phyloP scores from a whole-genome alignment of 2,797 vertebrate species.

The Benthosema pterotum region DNA sequence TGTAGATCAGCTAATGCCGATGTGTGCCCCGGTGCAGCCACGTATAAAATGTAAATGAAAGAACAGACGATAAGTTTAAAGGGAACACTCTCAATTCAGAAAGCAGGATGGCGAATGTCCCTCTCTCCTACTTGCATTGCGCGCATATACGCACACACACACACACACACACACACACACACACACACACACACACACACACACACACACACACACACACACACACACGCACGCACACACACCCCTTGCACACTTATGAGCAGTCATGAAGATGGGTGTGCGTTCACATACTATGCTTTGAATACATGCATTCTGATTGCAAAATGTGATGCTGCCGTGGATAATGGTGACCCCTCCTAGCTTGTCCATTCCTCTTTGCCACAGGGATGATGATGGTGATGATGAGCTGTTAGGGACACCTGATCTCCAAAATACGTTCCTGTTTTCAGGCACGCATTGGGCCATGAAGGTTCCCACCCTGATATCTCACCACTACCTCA shows the following conservation, averaged over 20 bases:
- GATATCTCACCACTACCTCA: conserved; percentile 43
- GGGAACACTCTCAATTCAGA: conserved; percentile 61
- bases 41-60: conserved; percentile 51
- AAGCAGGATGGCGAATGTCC: conserved; percentile 43
- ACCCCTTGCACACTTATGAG: conserved; percentile 17
- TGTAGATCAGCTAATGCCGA: no score
- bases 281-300: conserved; percentile 51
- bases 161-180: conserved; percentile 11
- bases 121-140: not conserved
- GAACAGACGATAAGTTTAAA: conserved; percentile 72
- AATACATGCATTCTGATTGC: conserved; percentile 62
- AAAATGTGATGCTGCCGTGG: conserved; percentile 60
- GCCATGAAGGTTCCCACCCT: conserved; percentile 35
- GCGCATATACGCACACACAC: conserved; percentile 7
- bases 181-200: conserved; percentile 17
- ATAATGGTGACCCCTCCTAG: conserved; percentile 42
- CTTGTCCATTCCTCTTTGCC: conserved; percentile 4
- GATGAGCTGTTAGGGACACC: conserved; percentile 13
- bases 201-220: conserved; percentile 25
- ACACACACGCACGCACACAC: conserved; percentile 8
- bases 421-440: conserved; percentile 25
- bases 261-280: conserved; percentile 58
- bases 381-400: conserved; percentile 19
- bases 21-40: no score
- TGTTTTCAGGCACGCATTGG: conserved; percentile 20